Percentiles rank a stretch among this genome's conserved stretches.
Conservation (phyloP, 2,797 vertebrate genomes). For the Acipenser oxyrinchus region DNA sequence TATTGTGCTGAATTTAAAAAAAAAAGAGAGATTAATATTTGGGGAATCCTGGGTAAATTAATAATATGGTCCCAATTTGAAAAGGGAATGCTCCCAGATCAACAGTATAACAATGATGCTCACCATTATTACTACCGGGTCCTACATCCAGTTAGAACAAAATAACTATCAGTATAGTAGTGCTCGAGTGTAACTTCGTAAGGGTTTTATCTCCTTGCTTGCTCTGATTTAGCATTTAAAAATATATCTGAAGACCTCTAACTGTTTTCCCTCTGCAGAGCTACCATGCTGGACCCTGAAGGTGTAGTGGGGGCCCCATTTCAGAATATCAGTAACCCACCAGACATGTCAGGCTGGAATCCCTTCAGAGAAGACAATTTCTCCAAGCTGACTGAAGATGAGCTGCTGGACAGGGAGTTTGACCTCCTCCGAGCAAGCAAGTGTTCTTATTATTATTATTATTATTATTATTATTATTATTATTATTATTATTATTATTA, state of each 20-base stretch:
- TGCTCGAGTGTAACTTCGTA: too few relatives aligned
- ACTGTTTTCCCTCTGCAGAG: slow-evolving; percentile 40
- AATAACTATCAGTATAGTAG: too few relatives aligned
- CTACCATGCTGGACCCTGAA: slow-evolving; percentile 58
- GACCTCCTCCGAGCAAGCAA: slow-evolving; percentile 97
- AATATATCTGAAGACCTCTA: too few relatives aligned
- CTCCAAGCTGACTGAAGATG: slow-evolving; percentile 89
- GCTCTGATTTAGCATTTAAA: too few relatives aligned
- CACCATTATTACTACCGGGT: too few relatives aligned
- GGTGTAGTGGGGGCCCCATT: slow-evolving; percentile 53
- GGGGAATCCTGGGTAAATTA: not conserved
- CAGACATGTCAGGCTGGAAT: slow-evolving; percentile 96
- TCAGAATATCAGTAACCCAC: slow-evolving; percentile 73
- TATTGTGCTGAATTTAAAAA: not conserved
- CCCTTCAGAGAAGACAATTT: slow-evolving; percentile 98
- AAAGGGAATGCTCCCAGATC: too few relatives aligned
- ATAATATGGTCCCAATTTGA: too few relatives aligned
- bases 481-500: not conserved
- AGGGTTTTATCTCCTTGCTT: too few relatives aligned
- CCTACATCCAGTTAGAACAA: too few relatives aligned
- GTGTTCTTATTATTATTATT: slow-evolving; percentile 43
- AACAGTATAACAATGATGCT: too few relatives aligned
- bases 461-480: not conserved
- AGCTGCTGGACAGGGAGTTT: slow-evolving; percentile 93
- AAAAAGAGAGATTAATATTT: not conserved